Percentiles rank a stretch among this genome's conserved stretches.
These are phyloP conservation scores for Bubo bubo DNA, from an alignment of 2,113 vertebrate genomes.

Conservation along the genomic window DNA sequence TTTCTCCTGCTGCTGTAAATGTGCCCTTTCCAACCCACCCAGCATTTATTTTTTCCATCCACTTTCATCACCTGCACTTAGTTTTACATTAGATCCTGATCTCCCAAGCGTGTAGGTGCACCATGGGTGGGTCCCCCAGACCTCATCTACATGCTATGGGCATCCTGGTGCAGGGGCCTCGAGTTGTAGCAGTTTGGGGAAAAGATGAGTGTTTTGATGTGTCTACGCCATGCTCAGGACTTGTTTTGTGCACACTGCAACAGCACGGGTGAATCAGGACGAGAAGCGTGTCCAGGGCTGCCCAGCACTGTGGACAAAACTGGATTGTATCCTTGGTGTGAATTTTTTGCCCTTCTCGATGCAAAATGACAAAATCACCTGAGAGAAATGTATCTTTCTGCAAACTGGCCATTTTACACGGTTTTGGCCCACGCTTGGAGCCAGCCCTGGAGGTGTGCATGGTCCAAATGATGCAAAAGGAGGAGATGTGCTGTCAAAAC, in stretches of 20 bases:
- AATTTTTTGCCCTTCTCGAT: background rate
- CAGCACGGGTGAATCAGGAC: background rate
- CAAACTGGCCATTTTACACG: background rate
- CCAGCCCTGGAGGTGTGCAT: background rate
- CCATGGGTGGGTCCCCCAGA: no score
- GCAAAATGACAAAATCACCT: background rate
- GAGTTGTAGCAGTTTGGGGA: background rate
- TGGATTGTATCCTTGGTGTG: background rate
- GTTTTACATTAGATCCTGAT: accelerated
- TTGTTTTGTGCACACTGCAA: background rate
- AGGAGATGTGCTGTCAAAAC: background rate
- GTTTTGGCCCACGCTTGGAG: background rate
- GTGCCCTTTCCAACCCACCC: background rate
- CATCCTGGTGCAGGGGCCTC: background rate
- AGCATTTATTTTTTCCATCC: background rate
- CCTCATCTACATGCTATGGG: background rate
- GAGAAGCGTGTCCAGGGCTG: background rate
- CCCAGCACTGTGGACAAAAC: background rate
- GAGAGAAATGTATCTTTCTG: accelerated
- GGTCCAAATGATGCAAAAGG: background rate
- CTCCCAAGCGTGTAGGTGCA: accelerated
- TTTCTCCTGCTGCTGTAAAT: background rate
- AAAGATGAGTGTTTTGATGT: background rate
- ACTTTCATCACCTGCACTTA: background rate
- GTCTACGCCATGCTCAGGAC: background rate